Base-by-base conservation (phyloP, 1,140 invertebrate genomes). In the Drosophila triauraria region DNA sequence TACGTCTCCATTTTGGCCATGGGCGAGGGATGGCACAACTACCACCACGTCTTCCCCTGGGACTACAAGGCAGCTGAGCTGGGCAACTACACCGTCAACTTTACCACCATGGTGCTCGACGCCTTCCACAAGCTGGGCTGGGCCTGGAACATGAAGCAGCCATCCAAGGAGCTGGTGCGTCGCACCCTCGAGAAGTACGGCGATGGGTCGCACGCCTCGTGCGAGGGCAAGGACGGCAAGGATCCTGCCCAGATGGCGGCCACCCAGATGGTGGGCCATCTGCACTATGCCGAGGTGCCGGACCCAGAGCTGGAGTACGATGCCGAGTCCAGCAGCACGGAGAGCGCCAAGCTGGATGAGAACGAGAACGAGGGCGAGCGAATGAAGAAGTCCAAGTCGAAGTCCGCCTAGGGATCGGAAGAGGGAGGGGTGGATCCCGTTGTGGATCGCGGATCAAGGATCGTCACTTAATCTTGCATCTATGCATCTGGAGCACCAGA, bases 31-130 rank as follows among this genome's bases (percentile, higher is more conserved):
- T 98, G 96, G 95, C 97, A 98, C 93, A 98, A 98, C 93, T 99
- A 98, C 92, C 98, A 99, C 91, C 98, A 98, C 92, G 95, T 96
- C 0, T 98, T 98, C 92, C 97, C 98, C 1, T 97, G 96, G 93
- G 93, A 94, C 54, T 96, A 96, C 91, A 94, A 94, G 54, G 94
- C 96, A 40, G 95, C 95, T 48, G 96, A 97, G 80, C 84, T 95
- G 61, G 94, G 94, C 15, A 93, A 93, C 56, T 94, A 94, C 57
- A 56, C 57, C 1, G 79, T 92, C 13, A 93, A 93, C 71, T 79
- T 92, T 10, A 93, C 92, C 32, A 92, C 92, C 40, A 91, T 93
- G 83, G 95, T 95, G 91, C 96, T 97, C 82, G 96, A 98, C 92
- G 95, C 96, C 75, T 95, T 96, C 17, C 94, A 96, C 0, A 96